Evolutionary conservation across 2,888 invertebrate species (phyloP), one percentile per base, ranked within the genome.

Genomic region (Cotesia congregata): DNA sequence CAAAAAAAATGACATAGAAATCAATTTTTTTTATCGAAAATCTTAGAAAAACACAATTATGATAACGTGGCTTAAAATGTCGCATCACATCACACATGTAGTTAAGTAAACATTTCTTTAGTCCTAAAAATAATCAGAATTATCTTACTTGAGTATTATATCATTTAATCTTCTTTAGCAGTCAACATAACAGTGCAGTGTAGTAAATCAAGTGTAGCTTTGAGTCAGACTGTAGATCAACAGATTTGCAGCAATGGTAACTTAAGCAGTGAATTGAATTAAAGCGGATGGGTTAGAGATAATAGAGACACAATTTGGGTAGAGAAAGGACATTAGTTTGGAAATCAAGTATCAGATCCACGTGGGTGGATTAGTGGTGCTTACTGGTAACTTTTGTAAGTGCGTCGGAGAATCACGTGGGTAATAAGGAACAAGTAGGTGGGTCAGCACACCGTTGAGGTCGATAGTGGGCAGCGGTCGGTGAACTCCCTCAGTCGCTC

Each of bases 351-450:
- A 67, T 67, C 67, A 67, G 67, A 67, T 20, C 0, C 5, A 5
- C 67, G 76, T 76, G 67, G 71, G 76, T 72, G 68, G 72, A 76
- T 72, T 76, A 72, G 69, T 68, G 68, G 72, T 76, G 41, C 65
- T 72, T 41, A 72, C 68, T 76, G 68, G 15, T 61, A 38, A 69
- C 60, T 72, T 67, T 38, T 61, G 76, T 17, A 76, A 72, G 50
- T 72, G 72, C 64, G 76, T 76, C 72, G 72, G 71, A 76, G 68
- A 76, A 68, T 76, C 72, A 73, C 72, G 76, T 76, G 72, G 76
- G 76, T 76, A 76, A 76, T 50, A 75, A 70, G 65, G 70, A 61
- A 65, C 75, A 75, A 75, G 75, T 75, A 75, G 75, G 75, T 75
- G 75, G 75, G 71, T 74, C 74, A 74, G 67, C 67, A 68, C 67